phyloP scores from a whole-genome alignment of 2,113 vertebrate genomes.

The Phylloscopus whistleri region DNA sequence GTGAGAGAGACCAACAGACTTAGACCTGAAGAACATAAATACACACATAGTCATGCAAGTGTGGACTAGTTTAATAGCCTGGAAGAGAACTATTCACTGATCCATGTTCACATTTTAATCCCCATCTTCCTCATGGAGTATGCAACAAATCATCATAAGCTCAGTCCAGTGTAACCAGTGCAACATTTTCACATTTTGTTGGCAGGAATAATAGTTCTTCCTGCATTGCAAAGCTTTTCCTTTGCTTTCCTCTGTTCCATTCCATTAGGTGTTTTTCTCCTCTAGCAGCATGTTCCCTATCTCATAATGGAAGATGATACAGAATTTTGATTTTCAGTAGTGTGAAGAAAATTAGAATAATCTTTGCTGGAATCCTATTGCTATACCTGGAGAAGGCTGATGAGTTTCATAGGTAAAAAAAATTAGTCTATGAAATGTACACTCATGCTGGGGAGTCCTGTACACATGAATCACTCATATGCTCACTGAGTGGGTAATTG shows the following conservation, averaged over 20 bases:
- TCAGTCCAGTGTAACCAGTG: background rate
- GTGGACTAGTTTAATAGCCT: fast-evolving
- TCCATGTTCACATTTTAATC: background rate
- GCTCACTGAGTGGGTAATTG: background rate
- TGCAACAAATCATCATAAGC: background rate
- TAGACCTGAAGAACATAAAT: background rate
- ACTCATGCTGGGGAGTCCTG: background rate
- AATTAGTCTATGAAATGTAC: background rate
- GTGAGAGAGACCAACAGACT: background rate
- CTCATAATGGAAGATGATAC: background rate
- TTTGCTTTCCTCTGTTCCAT: background rate
- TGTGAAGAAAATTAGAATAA: background rate
- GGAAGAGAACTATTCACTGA: background rate
- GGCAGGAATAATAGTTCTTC: background rate
- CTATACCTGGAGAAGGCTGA: background rate
- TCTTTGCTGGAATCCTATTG: background rate
- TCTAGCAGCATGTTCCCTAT: background rate
- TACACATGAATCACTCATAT: background rate
- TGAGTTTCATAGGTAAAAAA: background rate
- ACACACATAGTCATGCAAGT: background rate
- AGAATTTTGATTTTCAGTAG: background rate
- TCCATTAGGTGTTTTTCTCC: background rate
- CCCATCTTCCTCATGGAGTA: background rate
- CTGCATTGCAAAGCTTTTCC: background rate
- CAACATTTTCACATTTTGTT: background rate